Conservation (phyloP, 2,797 vertebrate species). For the Eurystomus glaucurus region DNA sequence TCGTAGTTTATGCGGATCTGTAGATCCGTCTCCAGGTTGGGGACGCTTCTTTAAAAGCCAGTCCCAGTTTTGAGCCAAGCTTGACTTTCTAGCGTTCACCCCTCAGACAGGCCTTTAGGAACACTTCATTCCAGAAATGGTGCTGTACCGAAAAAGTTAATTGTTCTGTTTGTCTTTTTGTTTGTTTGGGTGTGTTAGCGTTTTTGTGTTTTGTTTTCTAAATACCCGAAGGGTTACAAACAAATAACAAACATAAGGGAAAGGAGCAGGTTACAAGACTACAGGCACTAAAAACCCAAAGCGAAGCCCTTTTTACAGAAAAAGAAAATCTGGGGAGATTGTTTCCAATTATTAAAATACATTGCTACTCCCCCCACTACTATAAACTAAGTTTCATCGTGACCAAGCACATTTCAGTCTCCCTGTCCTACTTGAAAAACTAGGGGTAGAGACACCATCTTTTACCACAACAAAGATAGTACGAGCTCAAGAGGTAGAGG, state of each 20-base stretch:
- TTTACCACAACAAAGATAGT: neutral
- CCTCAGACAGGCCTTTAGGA: neutral
- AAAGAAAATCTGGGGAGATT: neutral
- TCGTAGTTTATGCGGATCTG: too few relatives aligned
- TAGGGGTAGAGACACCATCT: neutral
- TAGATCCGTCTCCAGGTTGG: neutral
- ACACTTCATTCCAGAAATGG: neutral
- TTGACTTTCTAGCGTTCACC: neutral
- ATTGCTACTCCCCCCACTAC: neutral
- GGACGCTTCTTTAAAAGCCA: neutral
- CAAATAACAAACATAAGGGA: neutral
- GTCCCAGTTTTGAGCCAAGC: neutral
- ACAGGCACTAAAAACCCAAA: neutral
- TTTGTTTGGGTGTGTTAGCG: neutral
- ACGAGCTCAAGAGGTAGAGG: neutral
- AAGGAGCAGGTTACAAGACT: neutral
- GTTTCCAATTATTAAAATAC: neutral
- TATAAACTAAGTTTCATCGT: fast-evolving
- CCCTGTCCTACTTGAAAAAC: neutral
- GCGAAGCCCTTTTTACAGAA: neutral
- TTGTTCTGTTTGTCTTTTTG: neutral
- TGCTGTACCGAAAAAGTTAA: neutral
- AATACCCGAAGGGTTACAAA: neutral
- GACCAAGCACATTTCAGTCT: neutral
- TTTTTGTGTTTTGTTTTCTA: too few relatives aligned